Conservation (phyloP, 2,113 vertebrate genomes). For the Bungarus multicinctus region DNA sequence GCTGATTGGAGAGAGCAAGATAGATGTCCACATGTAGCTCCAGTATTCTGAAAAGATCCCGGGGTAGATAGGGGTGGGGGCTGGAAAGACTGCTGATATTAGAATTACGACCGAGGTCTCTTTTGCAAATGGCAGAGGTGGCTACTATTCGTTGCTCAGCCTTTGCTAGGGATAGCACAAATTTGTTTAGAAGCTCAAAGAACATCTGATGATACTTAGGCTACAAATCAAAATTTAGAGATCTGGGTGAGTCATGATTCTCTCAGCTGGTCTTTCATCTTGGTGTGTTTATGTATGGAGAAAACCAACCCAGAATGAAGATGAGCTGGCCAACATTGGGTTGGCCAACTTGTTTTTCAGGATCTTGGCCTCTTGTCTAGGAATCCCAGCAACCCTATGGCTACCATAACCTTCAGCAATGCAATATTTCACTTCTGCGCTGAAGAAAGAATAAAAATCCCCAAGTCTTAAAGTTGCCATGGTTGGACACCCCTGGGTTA, state of each 20-base stretch:
- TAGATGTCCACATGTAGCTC: not conserved
- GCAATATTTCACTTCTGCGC: too few relatives aligned
- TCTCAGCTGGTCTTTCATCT: not conserved
- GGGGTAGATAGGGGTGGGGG: not conserved
- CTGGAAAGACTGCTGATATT: not conserved
- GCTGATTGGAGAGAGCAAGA: not conserved
- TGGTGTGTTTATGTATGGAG: not conserved
- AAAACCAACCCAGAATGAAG: not conserved
- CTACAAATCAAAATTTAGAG: not conserved
- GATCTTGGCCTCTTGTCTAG: not conserved
- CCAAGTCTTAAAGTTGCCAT: too few relatives aligned
- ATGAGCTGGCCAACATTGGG: not conserved
- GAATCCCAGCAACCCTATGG: too few relatives aligned
- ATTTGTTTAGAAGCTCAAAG: not conserved
- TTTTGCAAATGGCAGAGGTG: not conserved
- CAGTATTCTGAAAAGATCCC: not conserved
- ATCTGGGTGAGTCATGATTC: not conserved
- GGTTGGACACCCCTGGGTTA: too few relatives aligned
- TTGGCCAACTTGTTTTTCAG: not conserved
- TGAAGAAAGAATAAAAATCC: too few relatives aligned
- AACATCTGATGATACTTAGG: not conserved
- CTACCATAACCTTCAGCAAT: too few relatives aligned
- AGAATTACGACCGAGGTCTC: not conserved
- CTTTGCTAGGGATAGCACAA: not conserved
- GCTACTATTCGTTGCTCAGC: not conserved